Evolutionary conservation across 2,888 invertebrate species (phyloP), one percentile per base, ranked within the genome.

Genomic region (Neria commutata): DNA sequence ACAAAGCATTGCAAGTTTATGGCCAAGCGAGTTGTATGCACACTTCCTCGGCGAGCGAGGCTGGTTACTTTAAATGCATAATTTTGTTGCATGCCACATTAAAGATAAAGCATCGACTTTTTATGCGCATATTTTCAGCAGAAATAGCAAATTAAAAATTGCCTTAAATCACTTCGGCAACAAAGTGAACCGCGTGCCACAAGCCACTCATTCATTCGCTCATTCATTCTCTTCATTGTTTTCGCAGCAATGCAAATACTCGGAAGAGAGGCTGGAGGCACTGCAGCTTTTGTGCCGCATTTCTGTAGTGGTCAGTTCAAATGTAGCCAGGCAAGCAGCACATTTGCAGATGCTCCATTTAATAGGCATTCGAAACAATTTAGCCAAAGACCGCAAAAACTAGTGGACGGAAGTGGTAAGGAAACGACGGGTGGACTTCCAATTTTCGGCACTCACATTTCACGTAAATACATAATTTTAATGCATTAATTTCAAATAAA

Each of bases 311-410:
- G 29, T 29, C 29, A 29, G 29, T 29, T 11, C 29, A 11, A 29
- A 29, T 29, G 29, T 29, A 6, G 11, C 29, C 29, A 11, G 48
- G 42, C 56, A 49, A 56, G 42, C 52, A 17, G 24, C 42, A 48
- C 24, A 58, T 24, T 26, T 29, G 21, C 16, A 47, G 25, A 14
- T n/a, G 42, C 33, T 58, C 40, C 16, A 54, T 53, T 42, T 40
- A 58, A 49, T 48, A 52, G 25, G 26, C 49, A 54, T 54, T 49
- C 8, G 29, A 50, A 58, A 58, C 21, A 50, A 54, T 53, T 53
- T 53, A 42, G 42, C 21, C 42, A 42, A 42, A 42, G 14, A 21
- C 10, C 6, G 37, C 37, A n/a, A 37, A n/a, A 37, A 8, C 11
- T n/a, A 37, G n/a, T n/a, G 37, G 37, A 37, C 11, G n/a, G 16